Base-by-base conservation (phyloP, 2,113 vertebrate genomes). In the Theristicus caerulescens region DNA sequence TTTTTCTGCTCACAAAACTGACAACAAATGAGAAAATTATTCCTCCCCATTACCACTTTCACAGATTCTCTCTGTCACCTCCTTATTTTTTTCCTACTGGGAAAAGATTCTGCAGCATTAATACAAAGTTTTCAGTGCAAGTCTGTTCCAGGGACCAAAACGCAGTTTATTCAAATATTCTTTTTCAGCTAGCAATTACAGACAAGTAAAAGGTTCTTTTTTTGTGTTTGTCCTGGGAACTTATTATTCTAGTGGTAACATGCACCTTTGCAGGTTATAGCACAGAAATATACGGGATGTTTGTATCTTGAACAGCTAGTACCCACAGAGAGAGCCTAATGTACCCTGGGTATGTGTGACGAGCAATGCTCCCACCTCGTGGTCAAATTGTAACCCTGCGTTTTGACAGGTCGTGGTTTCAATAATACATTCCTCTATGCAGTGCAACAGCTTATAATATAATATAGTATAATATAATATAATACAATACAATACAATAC, bases 351-450 rank as follows among this genome's bases (percentile, higher is more conserved):
- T 16, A 7, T 14, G 16, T 79, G 52, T 49, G 36, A 25, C 40
- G 69, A 74, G 81, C 77, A 82, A 70, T 40, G 64, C 86, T 97
- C 46, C 91, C 90, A 94, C 70, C 96, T 86, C 32, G 77, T 86
- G 94, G 93, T 64, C 74, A 90, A 22, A 87, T 27, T 1, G 4
- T 36, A 87, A 62, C 18, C 44, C 27, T 83, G 27, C 19, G 0
- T 69, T 69, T 89, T 67, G 58, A 24, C 21, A 10, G 51, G 13
- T 72, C 38, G 13, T 13, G 1, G 17, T 62, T 86, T 71, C 54
- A 80, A 2, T 27, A 42, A 10, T 32, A 4, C 4, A 3, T 57
- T 69, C 17, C 32, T 85, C 26, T 79, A 4, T 32, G 7, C 5
- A 42, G 5, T 31, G 44, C 66, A 57, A 36, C 11, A 40, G 12